phyloP scores from a whole-genome alignment of 2,888 invertebrate species.

The Mongoloraphidia duomilia region DNA sequence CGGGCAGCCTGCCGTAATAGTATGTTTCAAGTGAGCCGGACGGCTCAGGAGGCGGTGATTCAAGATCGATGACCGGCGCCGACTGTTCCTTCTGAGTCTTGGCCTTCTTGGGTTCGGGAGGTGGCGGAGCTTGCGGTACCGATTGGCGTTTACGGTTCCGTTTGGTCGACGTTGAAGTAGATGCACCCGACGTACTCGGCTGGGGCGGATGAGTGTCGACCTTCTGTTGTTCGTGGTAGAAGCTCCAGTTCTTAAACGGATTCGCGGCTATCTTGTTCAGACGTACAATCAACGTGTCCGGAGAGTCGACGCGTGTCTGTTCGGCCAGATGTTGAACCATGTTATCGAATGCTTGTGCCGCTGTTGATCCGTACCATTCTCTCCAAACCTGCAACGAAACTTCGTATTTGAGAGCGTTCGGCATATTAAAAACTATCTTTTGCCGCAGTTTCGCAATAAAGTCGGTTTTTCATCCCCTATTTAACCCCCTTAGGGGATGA shows the following conservation, averaged over 20 bases:
- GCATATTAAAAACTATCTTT: neutral
- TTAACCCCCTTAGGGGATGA: no score
- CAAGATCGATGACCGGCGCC: slow-evolving; percentile 32
- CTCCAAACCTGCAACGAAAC: slow-evolving; percentile 49
- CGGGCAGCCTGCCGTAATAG: slow-evolving; percentile 44
- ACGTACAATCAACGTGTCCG: slow-evolving; percentile 44
- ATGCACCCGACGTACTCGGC: slow-evolving; percentile 4
- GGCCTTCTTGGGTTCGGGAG: slow-evolving; percentile 16
- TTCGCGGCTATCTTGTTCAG: slow-evolving; percentile 49
- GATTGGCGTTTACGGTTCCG: slow-evolving; percentile 8
- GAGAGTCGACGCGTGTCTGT: slow-evolving; percentile 54
- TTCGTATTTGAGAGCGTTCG: neutral
- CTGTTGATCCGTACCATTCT: slow-evolving; percentile 66
- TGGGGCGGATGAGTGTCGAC: neutral
- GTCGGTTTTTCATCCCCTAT: no score
- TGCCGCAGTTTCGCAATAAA: neutral
- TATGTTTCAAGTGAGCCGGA: slow-evolving; percentile 43
- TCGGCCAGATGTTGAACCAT: slow-evolving; percentile 65
- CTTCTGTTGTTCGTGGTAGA: slow-evolving; percentile 12
- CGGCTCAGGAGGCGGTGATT: slow-evolving; percentile 27
- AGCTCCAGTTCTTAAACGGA: slow-evolving; percentile 50
- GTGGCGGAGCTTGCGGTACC: slow-evolving; percentile 11
- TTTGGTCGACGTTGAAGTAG: slow-evolving; percentile 5
- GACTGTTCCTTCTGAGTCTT: slow-evolving; percentile 31
- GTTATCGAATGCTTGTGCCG: slow-evolving; percentile 66